Evolutionary conservation across 2,888 invertebrate species (phyloP), one percentile per base, ranked within the genome.

Genomic region (Poecilobothrus nobilitatus): DNA sequence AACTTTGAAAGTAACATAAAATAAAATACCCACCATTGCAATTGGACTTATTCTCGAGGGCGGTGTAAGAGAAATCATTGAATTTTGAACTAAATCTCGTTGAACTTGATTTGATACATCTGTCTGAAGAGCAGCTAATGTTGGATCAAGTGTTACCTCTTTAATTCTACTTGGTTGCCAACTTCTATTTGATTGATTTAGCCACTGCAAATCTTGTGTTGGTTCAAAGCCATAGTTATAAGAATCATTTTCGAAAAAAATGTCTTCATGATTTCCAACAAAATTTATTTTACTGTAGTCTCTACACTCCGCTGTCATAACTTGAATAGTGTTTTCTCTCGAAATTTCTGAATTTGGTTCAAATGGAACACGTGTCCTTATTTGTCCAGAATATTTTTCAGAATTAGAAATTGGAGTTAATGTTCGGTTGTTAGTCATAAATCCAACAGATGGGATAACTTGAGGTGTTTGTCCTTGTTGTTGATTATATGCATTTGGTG

Each of bases 221-320:
- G 89, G 89, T 77, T 90, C 89, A 74, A 89, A 89, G 21, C 88
- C 86, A 69, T 86, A 85, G 69, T 80, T 81, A 21, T 78, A 82
- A 2, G 78, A 76, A 70, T 82, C 82, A 0, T 78, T 76, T 66
- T 81, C 82, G 68, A 80, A 81, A 72, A 83, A 84, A 20, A 81
- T 80, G 67, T 84, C 83, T 21, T 80, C 80, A 6, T 74, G 73
- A 6, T 77, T 77, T 68, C 81, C 81, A 75, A 84, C 74, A 76
- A 84, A 77, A 79, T 84, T 76, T 0, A 80, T 76, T 10, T 89
- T 83, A 64, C 91, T 91, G 80, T 94, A 94, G 80, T 94, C 94
- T 71, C 94, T 85, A 69, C 94, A 87, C 79, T 95, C 94, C 2
- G 93, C 94, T 12, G 94, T 94, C 94, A 95, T 93, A 65, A 94